Evolutionary conservation across 2,113 vertebrate genomes (phyloP), one percentile per base, ranked within the genome.

Genomic region (Thryonomys swinderianus): DNA sequence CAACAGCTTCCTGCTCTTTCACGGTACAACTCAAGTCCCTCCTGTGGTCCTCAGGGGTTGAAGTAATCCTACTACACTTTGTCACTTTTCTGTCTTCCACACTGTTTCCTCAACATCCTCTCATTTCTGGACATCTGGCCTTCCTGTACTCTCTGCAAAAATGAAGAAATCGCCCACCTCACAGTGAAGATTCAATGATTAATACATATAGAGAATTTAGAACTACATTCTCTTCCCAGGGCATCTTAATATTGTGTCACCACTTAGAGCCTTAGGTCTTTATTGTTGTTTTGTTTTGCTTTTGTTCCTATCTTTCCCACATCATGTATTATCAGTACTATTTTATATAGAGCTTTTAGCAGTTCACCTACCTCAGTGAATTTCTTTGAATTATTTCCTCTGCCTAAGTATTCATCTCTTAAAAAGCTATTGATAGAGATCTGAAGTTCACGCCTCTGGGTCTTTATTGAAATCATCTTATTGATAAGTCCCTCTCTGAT

Each of bases 11-110:
- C 21, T 13, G 27, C 9, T 51, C 78, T 18, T n/a, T 66, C 23
- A 13, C 1, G 3, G 0, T 37, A 53, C 40, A 40, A 34, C 48
- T 32, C 32, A 37, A 45, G 14, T 42, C 9, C 10, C 84, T 45
- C 42, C 21, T 25, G 10, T 5, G 9, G 32, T 2, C 2, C 45
- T 32, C 2, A 37, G 9, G 51, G 1, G 61, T 48, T 67, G 0
- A n/a, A 5, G 37, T 42, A 45, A 51, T 84, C 23, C 32, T 37
- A 21, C 37, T 17, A 11, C 10, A 62, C 14, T 7, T 18, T 2
- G 0, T 69, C 76, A 62, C 37, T 20, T 53, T 18, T 51, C 73
- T 16, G 5, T 57, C 40, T 61, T 17, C 9, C 1, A 16, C 7
- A 30, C 23, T 9, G 57, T 76, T 37, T 42, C 32, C 13, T 69